Evolutionary conservation across 2,113 vertebrate species (phyloP), one percentile per base, ranked within the genome.

Genomic region (Campylorhamphus procurvoides): DNA sequence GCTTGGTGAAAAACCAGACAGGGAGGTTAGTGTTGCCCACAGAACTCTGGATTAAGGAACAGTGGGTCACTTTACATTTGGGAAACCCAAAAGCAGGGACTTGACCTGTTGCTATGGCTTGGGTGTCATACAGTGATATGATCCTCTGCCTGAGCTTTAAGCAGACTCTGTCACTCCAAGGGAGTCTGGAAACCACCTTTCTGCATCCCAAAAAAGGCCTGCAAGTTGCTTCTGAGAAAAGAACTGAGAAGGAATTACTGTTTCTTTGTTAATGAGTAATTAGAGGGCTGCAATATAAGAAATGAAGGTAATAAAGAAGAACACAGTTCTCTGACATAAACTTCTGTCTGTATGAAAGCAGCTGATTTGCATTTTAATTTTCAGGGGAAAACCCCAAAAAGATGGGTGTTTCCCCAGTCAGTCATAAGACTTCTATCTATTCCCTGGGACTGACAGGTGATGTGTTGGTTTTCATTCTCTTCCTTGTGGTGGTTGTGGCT

Each of bases 381-480:
- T 67, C 29, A 5, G 40, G 33, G 49, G 12, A 18, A 4, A 25
- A 59, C 23, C 11, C 40, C 40, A 55, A 52, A 20, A 39, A 40
- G 5, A 5, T 4, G 2, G 2, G 39, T n/a, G 46, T 64, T 87
- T 5, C 7, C 14, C 22, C 63, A 59, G 24, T 75, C 31, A 50
- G 7, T 77, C 1, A 1, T 25, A 17, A 10, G 18, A 19, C 78
- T 74, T 74, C 22, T 3, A 7, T 87, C 14, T 28, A 0, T 73
- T 80, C 9, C 27, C 8, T 33, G 20, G 35, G 39, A 68, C 37
- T 63, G 47, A 37, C 23, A 52, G 47, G 18, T 17, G 14, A 9
- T 18, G 4, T 78, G 18, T 5, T 87, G 28, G 0, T 2, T 25
- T 75, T 49, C 35, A 3, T 35, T 46, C 37, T 62, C 14, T 47